Conservation (phyloP, 2,797 vertebrate species). For the Sebastes melanostomus region DNA sequence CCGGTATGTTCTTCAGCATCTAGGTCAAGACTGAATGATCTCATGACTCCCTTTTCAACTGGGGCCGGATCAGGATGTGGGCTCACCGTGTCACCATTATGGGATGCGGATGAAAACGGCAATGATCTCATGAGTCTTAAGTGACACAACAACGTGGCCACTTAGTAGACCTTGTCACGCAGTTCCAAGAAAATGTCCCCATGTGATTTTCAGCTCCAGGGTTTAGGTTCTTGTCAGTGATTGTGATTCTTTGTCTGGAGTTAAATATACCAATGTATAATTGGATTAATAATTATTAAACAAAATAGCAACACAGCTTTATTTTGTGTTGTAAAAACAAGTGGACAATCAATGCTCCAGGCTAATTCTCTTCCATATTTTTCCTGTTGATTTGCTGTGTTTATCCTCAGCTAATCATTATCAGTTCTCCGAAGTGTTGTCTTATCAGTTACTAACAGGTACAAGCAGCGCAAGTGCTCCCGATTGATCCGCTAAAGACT, state of each 20-base stretch:
- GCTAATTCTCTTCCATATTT: not conserved
- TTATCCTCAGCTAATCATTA: slow-evolving; percentile 73
- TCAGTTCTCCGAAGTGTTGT: slow-evolving; percentile 72
- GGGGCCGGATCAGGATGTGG: slow-evolving; percentile 53
- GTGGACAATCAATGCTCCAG: not conserved
- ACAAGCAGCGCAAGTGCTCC: slow-evolving; percentile 73
- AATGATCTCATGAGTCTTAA: slow-evolving; percentile 79
- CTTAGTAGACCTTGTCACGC: slow-evolving; percentile 48
- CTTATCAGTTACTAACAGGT: slow-evolving; percentile 82
- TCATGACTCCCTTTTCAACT: slow-evolving; percentile 66
- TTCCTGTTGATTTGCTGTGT: slow-evolving; percentile 55
- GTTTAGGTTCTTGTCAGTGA: not conserved
- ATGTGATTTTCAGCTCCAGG: slow-evolving; percentile 20
- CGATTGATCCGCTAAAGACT: slow-evolving; percentile 80
- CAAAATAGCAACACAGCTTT: not conserved
- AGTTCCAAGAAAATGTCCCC: slow-evolving; percentile 18
- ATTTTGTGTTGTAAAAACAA: slow-evolving; percentile 1
- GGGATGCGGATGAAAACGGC: slow-evolving; percentile 45
- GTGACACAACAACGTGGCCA: slow-evolving; percentile 64
- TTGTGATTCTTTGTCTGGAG: not conserved
- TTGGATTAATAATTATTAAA: not conserved
- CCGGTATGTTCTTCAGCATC: slow-evolving; percentile 59
- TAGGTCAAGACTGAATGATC: slow-evolving; percentile 75
- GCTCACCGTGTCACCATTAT: slow-evolving; percentile 67
- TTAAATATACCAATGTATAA: not conserved